phyloP scores from a whole-genome alignment of 2,888 invertebrate species.

The Dioctria linearis region DNA sequence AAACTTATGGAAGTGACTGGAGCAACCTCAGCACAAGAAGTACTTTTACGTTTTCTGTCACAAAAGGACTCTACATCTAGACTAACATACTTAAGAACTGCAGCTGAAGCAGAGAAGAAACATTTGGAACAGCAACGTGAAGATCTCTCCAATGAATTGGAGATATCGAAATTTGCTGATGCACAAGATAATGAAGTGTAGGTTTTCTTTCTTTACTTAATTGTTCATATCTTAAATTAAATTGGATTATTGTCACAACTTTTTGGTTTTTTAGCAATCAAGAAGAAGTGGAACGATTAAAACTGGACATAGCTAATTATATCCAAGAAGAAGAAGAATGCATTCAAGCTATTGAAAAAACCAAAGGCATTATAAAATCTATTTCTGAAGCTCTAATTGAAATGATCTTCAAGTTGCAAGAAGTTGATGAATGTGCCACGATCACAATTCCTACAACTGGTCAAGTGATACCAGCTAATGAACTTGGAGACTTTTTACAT shows the following conservation, averaged over 20 bases:
- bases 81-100: conserved; percentile 79
- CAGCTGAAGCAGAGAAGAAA: conserved; percentile 83
- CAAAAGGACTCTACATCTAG: conserved; percentile 83
- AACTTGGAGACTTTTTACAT: conserved; percentile 66
- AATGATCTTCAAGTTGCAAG: conserved; percentile 70
- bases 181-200: conserved; percentile 87
- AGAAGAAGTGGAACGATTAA: conserved; percentile 79
- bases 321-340: conserved; percentile 69
- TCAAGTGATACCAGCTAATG: conserved; percentile 63
- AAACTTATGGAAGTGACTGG: conserved; percentile 84
- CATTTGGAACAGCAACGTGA: conserved; percentile 79
- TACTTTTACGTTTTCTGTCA: conserved; percentile 80
- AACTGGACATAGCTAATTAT: conserved; percentile 75
- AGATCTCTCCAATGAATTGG: conserved; percentile 78
- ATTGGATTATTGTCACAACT: conserved; percentile 12
- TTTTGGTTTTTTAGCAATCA: conserved; percentile 75
- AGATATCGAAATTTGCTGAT: conserved; percentile 84
- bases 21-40: conserved; percentile 82
- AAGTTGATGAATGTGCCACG: conserved; percentile 67
- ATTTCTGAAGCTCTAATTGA: conserved; percentile 69
- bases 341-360: conserved; percentile 67
- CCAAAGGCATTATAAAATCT: conserved; percentile 66
- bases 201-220: conserved; percentile 64
- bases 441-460: conserved; percentile 64
- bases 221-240: not conserved